Base-by-base conservation (phyloP, 2,797 vertebrate genomes). In the Iguana delicatissima region DNA sequence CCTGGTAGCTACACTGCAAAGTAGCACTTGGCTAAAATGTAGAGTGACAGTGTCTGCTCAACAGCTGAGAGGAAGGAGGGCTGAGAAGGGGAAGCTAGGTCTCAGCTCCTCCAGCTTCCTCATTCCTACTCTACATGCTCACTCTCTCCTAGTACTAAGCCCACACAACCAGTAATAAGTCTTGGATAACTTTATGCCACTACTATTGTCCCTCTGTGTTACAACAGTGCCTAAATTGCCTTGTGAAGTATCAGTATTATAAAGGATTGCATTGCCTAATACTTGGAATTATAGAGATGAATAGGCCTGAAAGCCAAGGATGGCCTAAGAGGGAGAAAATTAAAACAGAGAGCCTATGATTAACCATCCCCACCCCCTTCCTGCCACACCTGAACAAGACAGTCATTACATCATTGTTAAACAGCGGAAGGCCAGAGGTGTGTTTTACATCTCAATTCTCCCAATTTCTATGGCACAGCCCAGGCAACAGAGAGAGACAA, bases 201-300 rank as follows among this genome's bases (percentile, higher is more conserved):
- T 96, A 93, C 94, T 82, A 94, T 92, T 85, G 92, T 91, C 88
- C 0, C 9, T 89, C 87, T 91, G 7, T 38, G 74, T 90, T 92
- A 2, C 88, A 95, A 9, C 87, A 95, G 93, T 88, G 93, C 67
- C 10, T 5, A 74, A 89, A 90, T 95, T 95, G 93, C 95, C 92
- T 85, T 84, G 62, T 35, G 81, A 95, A 88, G 77, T 81, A 69
- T 88, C 92, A 85, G 87, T 74, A 42, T 92, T 93, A 76, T 93
- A 87, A 93, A 91, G 90, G 95, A 89, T 90, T 89, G 91, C 85
- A 38, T 88, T 64, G 46, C 94, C 81, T 93, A 94, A 96, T 94
- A 89, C 89, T 76, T 73, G 88, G 89, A 93, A 94, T 95, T 96
- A 95, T 57, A 95, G 87, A 91, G 84, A 42, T 93, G 89, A 93